These are phyloP conservation scores for Hirtodrosophila alboralis DNA, from an alignment of 2,888 invertebrate genomes.

Conservation along the genomic window DNA sequence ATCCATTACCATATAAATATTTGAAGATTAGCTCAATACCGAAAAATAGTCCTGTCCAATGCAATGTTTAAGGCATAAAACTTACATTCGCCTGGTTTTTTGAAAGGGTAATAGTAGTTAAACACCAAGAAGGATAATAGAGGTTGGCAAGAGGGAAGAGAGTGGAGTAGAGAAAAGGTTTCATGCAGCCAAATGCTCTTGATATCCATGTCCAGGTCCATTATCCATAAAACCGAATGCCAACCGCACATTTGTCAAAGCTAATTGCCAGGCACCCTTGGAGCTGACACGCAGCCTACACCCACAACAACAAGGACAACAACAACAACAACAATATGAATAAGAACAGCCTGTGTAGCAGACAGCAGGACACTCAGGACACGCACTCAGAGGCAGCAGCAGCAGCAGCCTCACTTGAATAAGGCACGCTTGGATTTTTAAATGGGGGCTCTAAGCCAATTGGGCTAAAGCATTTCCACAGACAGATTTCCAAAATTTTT, in stretches of 20 bases:
- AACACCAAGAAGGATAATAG: not conserved
- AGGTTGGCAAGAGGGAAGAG: not conserved
- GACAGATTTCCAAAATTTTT: constrained; percentile 25
- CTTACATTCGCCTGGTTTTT: constrained; percentile 1
- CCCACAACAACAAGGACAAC: constrained; percentile 9
- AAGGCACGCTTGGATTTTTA: constrained; percentile 59
- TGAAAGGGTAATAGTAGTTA: not conserved
- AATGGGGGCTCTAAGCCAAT: constrained; percentile 47
- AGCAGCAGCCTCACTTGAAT: constrained; percentile 23
- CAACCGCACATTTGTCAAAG: constrained; percentile 71
- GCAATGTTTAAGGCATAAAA: constrained; percentile 33
- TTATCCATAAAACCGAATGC: constrained; percentile 70
- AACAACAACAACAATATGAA: constrained; percentile 23
- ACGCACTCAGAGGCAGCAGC: constrained; percentile 25
- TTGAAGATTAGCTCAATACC: constrained; percentile 5
- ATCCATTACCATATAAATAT: constrained; percentile 30
- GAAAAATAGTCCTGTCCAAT: constrained; percentile 9
- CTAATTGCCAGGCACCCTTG: constrained; percentile 71
- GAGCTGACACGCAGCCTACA: constrained; percentile 57
- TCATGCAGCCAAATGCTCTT: constrained; percentile 13
- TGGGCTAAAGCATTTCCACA: constrained; percentile 38
- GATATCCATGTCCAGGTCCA: constrained; percentile 47
- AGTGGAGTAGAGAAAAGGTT: not conserved
- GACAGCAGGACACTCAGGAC: constrained; percentile 49
- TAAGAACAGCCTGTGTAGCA: constrained; percentile 24